Evolutionary conservation across 1,140 invertebrate species (phyloP), one percentile per base, ranked within the genome.

Genomic region (Drosophila simulans): DNA sequence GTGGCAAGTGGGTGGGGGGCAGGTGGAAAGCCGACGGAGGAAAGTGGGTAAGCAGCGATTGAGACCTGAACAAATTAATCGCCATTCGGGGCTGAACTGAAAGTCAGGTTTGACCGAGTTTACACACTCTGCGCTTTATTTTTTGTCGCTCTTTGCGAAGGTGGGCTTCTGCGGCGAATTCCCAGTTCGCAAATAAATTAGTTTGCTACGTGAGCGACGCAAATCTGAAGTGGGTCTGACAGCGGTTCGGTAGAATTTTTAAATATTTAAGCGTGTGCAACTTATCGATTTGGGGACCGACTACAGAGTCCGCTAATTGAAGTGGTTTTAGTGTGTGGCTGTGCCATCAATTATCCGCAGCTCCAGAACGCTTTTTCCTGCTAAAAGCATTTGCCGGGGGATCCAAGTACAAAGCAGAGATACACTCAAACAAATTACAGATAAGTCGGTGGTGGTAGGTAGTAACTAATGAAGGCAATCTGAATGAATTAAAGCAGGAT

Each of bases 181-280:
- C 84, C 84, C 83, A 83, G 80, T 70, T 89, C 57, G 83, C 60
- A 88, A 88, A 88, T 88, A 88, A 88, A 88, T 88, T 88, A 83
- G 84, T 80, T 89, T 88, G 79, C 80, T 68, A 77, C 84, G 84
- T 89, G 84, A 64, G 62, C 56, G 83, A 88, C 83, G 70, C 75
- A 88, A 88, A 89, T 88, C 83, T 89, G 83, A 88, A 79, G 79
- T 88, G 84, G 83, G 83, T 88, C 57, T 88, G 84, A 88, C 83
- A 88, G 83, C 49, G 60, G 46, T 48, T 43, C 59, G 45, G 49
- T 17, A 52, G 52, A 74, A 59, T 66, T 71, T 72, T 89, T 66
- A 83, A 85, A 89, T 80, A 88, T 88, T 89, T 89, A 80, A 84
- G 54, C 75, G 43, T 59, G 48, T 63, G 66, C 73, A 85, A 88